Conservation (phyloP, 2,888 invertebrate species). For the Synanthedon andrenaeformis region DNA sequence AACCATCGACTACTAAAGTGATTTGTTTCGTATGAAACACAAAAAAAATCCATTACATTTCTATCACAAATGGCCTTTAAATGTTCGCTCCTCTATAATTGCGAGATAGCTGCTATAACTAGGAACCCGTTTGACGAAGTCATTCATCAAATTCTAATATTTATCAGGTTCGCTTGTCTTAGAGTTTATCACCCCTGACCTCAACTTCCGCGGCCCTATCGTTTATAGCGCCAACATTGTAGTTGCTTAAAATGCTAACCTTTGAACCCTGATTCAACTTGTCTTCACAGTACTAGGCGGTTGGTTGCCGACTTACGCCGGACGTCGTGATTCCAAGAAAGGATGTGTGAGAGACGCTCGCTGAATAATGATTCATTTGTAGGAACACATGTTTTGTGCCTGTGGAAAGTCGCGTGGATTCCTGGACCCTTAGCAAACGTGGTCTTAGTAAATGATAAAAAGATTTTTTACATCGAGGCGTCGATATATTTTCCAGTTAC, state of each 20-base stretch:
- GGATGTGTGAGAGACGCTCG: not conserved
- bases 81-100: too few relatives aligned
- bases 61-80: too few relatives aligned
- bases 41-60: too few relatives aligned
- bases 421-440: not conserved
- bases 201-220: not conserved
- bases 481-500: too few relatives aligned
- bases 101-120: too few relatives aligned
- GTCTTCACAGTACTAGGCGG: not conserved
- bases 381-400: not conserved
- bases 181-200: not conserved
- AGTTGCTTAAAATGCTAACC: not conserved
- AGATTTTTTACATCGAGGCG: too few relatives aligned
- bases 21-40: too few relatives aligned
- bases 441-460: too few relatives aligned
- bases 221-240: not conserved
- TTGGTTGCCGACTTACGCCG: conserved; percentile 5
- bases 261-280: not conserved
- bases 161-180: not conserved
- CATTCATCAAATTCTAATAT: not conserved
- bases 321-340: conserved; percentile 5
- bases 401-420: not conserved
- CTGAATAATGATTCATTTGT: not conserved
- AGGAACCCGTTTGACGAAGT: not conserved
- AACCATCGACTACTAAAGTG: too few relatives aligned